These are phyloP conservation scores for Microctonus brassicae DNA, from an alignment of 2,888 invertebrate genomes.

Conservation along the genomic window DNA sequence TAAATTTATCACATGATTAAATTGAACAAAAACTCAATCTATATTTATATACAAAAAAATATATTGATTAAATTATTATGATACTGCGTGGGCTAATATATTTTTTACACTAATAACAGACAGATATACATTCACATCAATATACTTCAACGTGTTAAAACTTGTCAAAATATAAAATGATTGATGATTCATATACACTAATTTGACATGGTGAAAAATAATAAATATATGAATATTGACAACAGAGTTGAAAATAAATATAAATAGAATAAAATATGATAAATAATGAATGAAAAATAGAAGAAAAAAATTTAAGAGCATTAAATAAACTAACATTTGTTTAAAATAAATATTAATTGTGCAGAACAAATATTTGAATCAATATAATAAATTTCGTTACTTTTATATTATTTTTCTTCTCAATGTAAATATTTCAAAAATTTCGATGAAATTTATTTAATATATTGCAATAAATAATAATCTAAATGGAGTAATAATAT, in stretches of 20 bases:
- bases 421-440: no score
- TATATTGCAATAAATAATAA: neutral
- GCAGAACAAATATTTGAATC: no score
- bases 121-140: neutral
- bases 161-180: neutral
- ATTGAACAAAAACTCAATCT: neutral
- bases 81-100: conserved; percentile 28
- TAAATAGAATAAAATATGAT: no score
- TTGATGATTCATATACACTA: neutral
- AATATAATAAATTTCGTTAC: no score
- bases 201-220: neutral
- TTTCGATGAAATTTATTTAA: neutral
- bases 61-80: conserved; percentile 24
- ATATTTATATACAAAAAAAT: no score
- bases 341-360: neutral
- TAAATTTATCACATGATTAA: neutral
- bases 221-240: no score
- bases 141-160: neutral
- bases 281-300: no score
- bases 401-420: neutral
- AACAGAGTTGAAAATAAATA: no score
- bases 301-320: neutral
- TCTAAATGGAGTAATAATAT: neutral
- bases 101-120: neutral
- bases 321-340: neutral